Base-by-base conservation (phyloP, 2,113 vertebrate species). In the Nyctibius bracteatus region DNA sequence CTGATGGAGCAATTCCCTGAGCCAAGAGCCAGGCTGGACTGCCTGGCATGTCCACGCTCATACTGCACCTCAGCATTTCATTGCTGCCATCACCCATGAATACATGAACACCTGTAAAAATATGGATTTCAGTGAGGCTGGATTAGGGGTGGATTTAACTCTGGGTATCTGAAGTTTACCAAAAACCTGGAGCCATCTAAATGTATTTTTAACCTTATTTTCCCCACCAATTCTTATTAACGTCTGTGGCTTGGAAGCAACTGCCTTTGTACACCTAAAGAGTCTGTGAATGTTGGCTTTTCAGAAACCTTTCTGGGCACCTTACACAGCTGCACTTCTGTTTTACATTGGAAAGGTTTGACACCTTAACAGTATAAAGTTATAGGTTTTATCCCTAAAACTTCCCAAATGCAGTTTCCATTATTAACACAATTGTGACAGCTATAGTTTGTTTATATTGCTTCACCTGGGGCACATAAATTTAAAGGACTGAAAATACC, bases 401-500 rank as follows among this genome's bases (percentile, higher is more conserved):
- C 88, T 95, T 97, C 95, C 96, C 90, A 81, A 96, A 94, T 71
- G 92, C 86, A 84, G 86, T 96, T 95, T 90, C 88, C 83, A 96
- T 96, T 83, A 96, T 95, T 92, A 96, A 94, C 88, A 74, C 85
- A 14, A 52, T 91, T 72, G 70, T 74, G 94, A 96, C 87, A 94
- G 72, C 81, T 10, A 35, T 37, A 83, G 61, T 65, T 82, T 92
- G 81, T 63, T 80, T 85, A 74, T 92, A 51, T 67, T 73, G 68
- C 92, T 90, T 94, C 94, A 73, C 78, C 83, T 88, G 96, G 81
- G 91, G 86, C 96, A 96, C 80, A 91, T 96, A 96, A 96, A 91
- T 37, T 84, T 95, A 70, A 93, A 94, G 94, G 94, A 51, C 88
- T 96, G 67, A 88, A 93, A 94, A 91, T 96, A 70, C 91, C 91